These are phyloP conservation scores for Tachycineta bicolor DNA, from an alignment of 2,113 vertebrate species.

Conservation along the genomic window DNA sequence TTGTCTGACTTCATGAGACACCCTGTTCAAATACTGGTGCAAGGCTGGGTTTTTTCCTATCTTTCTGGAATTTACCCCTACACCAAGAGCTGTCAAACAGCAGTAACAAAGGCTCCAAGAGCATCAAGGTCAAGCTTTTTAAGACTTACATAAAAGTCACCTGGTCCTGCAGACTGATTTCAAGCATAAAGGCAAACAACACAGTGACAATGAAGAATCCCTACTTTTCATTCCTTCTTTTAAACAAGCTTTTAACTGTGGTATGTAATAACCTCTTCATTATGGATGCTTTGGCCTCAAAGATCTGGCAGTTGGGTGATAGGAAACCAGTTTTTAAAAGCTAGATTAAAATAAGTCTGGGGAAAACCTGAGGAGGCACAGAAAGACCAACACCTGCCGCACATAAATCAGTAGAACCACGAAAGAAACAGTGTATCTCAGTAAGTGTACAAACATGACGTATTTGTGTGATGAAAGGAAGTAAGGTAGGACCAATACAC, in stretches of 20 bases:
- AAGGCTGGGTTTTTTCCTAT: background rate
- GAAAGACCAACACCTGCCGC: background rate
- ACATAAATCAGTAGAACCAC: fast-evolving
- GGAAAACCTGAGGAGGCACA: background rate
- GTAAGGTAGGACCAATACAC: background rate
- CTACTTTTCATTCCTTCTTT: background rate
- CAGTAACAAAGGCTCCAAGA: background rate
- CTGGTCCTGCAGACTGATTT: conserved; percentile 1
- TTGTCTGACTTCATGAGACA: background rate
- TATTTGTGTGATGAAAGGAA: background rate
- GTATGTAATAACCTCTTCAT: background rate
- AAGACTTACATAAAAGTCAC: conserved; percentile 46
- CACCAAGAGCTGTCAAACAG: background rate
- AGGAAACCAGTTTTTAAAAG: background rate
- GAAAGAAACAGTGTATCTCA: background rate
- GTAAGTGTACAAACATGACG: background rate
- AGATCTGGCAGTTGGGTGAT: background rate
- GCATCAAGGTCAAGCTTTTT: conserved; percentile 51
- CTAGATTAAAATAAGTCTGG: background rate
- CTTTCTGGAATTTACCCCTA: background rate
- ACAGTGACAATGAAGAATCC: background rate
- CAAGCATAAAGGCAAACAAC: background rate
- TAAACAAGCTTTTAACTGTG: background rate
- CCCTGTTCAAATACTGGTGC: background rate
- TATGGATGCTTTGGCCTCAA: background rate